phyloP scores from a whole-genome alignment of 2,113 vertebrate genomes.

The Kryptolebias marmoratus region DNA sequence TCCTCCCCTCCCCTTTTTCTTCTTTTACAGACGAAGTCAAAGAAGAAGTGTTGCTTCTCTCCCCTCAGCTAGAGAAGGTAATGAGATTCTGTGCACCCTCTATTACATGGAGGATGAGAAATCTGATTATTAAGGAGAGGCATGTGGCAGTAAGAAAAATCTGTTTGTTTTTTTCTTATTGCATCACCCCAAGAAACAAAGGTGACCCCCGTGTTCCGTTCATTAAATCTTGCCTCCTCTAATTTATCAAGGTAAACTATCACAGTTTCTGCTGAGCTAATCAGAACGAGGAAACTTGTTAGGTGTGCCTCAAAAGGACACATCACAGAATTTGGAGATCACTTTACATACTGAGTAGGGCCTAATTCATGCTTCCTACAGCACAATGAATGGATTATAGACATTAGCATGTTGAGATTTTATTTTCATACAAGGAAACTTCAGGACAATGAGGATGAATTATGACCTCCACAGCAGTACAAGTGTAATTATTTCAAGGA shows the following conservation, averaged over 20 bases:
- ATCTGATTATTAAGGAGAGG: slow-evolving; percentile 98
- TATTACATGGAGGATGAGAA: slow-evolving; percentile 92
- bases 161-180: slow-evolving; percentile 89
- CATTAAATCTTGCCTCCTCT: slow-evolving; percentile 94
- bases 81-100: slow-evolving; percentile 93
- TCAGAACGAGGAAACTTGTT: slow-evolving; percentile 89
- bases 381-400: slow-evolving; percentile 52
- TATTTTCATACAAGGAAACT: slow-evolving; percentile 56
- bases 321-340: slow-evolving; percentile 69
- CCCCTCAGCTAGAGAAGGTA: slow-evolving; percentile 94
- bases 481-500: slow-evolving; percentile 77
- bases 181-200: slow-evolving; percentile 95
- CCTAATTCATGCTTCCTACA: slow-evolving; percentile 64
- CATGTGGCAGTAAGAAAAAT: slow-evolving; percentile 99
- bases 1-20: slow-evolving; percentile 37
- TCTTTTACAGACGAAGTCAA: slow-evolving; percentile 78
- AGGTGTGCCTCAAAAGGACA: slow-evolving; percentile 89
- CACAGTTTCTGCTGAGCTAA: slow-evolving; percentile 94
- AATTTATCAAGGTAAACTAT: slow-evolving; percentile 93
- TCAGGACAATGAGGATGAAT: slow-evolving; percentile 75
- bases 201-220: slow-evolving; percentile 91
- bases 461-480: slow-evolving; percentile 59
- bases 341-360: slow-evolving; percentile 67
- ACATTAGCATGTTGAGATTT: slow-evolving; percentile 55
- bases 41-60: slow-evolving; percentile 82